Percentiles rank a stretch among this genome's conserved stretches.
Conservation (phyloP, 2,113 vertebrate species). For the Pedetes capensis region DNA sequence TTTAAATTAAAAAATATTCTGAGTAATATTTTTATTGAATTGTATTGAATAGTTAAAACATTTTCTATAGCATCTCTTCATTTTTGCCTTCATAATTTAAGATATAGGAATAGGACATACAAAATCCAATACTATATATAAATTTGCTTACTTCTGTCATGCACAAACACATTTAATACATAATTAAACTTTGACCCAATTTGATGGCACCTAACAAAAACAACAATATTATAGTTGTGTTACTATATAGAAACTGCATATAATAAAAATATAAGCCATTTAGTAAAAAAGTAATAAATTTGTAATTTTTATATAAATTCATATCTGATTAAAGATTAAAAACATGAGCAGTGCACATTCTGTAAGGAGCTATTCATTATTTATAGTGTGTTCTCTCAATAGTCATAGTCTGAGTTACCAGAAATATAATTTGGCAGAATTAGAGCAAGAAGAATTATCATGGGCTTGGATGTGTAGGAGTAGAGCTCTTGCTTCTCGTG, state of each 20-base stretch:
- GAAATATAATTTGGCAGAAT: not conserved
- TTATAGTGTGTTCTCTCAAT: not conserved
- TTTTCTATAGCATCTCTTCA: not conserved
- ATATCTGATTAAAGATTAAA: not conserved
- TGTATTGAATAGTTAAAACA: not conserved
- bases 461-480: not conserved
- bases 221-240: constrained; percentile 55
- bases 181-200: constrained; percentile 54
- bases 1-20: not conserved
- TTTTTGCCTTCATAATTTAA: constrained; percentile 34
- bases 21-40: not conserved
- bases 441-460: not conserved
- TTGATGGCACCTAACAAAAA: no score
- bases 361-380: not conserved
- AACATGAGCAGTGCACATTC: not conserved
- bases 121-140: not conserved
- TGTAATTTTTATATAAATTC: not conserved
- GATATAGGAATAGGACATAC: not conserved
- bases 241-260: constrained; percentile 36
- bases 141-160: constrained; percentile 21
- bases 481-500: not conserved
- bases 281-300: not conserved
- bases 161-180: constrained; percentile 28
- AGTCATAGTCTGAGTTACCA: not conserved
- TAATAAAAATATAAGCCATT: constrained; percentile 63